These are phyloP conservation scores for Trematocara unimaculatum DNA, from an alignment of 2,113 vertebrate species.

Conservation along the genomic window DNA sequence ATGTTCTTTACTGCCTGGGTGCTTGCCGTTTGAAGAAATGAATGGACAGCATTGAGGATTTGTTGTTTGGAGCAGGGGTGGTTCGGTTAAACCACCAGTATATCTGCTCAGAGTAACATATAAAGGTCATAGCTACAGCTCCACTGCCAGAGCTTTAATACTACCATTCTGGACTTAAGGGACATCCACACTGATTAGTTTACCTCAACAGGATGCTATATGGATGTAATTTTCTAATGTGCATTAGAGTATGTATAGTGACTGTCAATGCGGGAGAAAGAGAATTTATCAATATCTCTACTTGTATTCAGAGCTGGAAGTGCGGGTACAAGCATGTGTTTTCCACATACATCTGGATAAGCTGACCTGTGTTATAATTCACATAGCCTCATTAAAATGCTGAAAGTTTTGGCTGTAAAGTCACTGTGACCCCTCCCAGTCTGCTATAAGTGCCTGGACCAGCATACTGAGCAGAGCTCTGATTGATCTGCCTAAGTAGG, in stretches of 20 bases:
- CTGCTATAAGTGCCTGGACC: slow-evolving; percentile 24
- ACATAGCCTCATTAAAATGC: slow-evolving; percentile 69
- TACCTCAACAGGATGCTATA: slow-evolving; percentile 12
- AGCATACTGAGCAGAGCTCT: slow-evolving; percentile 66
- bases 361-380: slow-evolving; percentile 39
- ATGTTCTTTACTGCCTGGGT: slow-evolving; percentile 17
- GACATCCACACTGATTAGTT: slow-evolving; percentile 53
- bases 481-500: slow-evolving; percentile 73
- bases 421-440: slow-evolving; percentile 63
- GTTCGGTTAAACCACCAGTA: slow-evolving; percentile 23
- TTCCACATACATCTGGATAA: slow-evolving; percentile 8
- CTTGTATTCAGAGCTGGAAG: neutral
- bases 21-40: slow-evolving; percentile 21
- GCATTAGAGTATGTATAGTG: neutral
- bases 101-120: slow-evolving; percentile 12
- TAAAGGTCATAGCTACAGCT: slow-evolving; percentile 66
- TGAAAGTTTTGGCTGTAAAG: slow-evolving; percentile 70
- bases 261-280: neutral
- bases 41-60: neutral
- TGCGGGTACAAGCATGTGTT: neutral
- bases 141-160: slow-evolving; percentile 12
- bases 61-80: neutral
- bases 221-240: neutral
- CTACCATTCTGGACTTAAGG: slow-evolving; percentile 28
- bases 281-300: neutral